Percentiles rank a stretch among this genome's conserved stretches.
These are phyloP conservation scores for Nasonia oneida DNA, from an alignment of 2,888 invertebrate species.

Conservation along the genomic window DNA sequence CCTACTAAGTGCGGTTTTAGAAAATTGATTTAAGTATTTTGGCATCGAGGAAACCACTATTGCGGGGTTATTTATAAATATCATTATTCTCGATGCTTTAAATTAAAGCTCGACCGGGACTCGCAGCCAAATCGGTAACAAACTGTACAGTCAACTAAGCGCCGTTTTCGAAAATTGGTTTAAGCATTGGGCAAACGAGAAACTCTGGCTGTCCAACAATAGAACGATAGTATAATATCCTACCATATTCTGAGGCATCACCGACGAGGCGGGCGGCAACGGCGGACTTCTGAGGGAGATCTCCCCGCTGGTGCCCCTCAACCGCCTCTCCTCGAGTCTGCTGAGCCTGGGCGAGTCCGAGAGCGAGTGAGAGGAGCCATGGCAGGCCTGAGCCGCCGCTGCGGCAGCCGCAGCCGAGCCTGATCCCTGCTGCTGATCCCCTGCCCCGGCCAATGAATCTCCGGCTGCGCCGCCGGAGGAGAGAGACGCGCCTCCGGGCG, in stretches of 20 bases:
- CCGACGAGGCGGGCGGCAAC: slow-evolving; percentile 57
- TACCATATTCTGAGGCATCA: slow-evolving; percentile 28
- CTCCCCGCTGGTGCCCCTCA: slow-evolving; percentile 88
- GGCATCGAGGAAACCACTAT: no score
- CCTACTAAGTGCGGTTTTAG: no score
- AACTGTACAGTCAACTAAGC: no score
- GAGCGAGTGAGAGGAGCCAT: slow-evolving; percentile 55
- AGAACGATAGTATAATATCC: background rate
- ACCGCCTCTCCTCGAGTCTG: slow-evolving; percentile 84
- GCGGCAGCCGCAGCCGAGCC: background rate
- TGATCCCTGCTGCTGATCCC: background rate
- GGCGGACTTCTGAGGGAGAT: slow-evolving; percentile 84
- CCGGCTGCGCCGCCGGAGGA: background rate
- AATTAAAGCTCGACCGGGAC: no score
- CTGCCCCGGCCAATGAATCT: background rate
- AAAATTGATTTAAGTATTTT: no score
- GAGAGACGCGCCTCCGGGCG: background rate
- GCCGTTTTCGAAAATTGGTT: no score
- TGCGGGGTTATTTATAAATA: no score
- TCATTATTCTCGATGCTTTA: no score
- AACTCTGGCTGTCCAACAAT: background rate
- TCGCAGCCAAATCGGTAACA: no score
- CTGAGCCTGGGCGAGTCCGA: slow-evolving; percentile 57
- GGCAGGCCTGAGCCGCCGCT: slow-evolving; percentile 50
- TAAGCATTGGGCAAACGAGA: no score